A percentile compares a stretch with the other conserved stretches of the same genome.
phyloP scores from a whole-genome alignment of 2,797 vertebrate species.

The Trachurus trachurus region DNA sequence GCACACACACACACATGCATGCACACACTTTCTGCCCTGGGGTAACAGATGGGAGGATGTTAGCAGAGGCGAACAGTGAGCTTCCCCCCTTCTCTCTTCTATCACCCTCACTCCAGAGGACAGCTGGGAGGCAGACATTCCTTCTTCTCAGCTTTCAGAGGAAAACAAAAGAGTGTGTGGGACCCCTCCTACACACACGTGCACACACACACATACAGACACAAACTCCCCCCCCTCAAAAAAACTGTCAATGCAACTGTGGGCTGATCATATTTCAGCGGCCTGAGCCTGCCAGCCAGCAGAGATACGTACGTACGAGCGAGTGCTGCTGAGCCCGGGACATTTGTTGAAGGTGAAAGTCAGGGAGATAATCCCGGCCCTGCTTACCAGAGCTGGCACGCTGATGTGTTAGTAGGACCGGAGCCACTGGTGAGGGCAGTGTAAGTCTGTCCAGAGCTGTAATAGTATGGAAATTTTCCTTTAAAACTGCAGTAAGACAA shows the following conservation, averaged over 20 bases:
- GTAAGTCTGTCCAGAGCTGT: slow-evolving; percentile 16
- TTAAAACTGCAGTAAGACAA: slow-evolving; percentile 16
- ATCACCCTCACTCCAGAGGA: slow-evolving; percentile 70
- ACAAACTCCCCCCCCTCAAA: slow-evolving; percentile 11
- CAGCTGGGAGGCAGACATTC: slow-evolving; percentile 88
- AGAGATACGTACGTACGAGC: slow-evolving; percentile 31
- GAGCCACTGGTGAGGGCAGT: slow-evolving; percentile 12
- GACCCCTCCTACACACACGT: slow-evolving; percentile 76
- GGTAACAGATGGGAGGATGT: slow-evolving; percentile 80
- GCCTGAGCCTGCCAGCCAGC: slow-evolving; percentile 42
- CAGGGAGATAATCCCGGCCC: slow-evolving; percentile 55
- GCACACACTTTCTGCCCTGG: slow-evolving; percentile 37
- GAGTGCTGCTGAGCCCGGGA: slow-evolving; percentile 39
- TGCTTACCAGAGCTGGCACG: slow-evolving; percentile 32
- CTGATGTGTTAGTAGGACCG: slow-evolving; percentile 24
- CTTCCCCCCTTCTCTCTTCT: slow-evolving; percentile 57
- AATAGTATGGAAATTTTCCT: slow-evolving; percentile 1
- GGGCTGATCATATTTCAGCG: slow-evolving; percentile 74
- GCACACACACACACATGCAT: slow-evolving; percentile 27
- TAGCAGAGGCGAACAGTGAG: slow-evolving; percentile 60
- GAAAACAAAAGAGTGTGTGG: slow-evolving; percentile 81
- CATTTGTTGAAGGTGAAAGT: slow-evolving; percentile 79
- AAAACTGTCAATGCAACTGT: slow-evolving; percentile 74
- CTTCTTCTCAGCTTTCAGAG: slow-evolving; percentile 83
- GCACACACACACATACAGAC: slow-evolving; percentile 52